Evolutionary conservation across 1,140 invertebrate genomes (phyloP).

Genomic region (Asobara japonica): DNA sequence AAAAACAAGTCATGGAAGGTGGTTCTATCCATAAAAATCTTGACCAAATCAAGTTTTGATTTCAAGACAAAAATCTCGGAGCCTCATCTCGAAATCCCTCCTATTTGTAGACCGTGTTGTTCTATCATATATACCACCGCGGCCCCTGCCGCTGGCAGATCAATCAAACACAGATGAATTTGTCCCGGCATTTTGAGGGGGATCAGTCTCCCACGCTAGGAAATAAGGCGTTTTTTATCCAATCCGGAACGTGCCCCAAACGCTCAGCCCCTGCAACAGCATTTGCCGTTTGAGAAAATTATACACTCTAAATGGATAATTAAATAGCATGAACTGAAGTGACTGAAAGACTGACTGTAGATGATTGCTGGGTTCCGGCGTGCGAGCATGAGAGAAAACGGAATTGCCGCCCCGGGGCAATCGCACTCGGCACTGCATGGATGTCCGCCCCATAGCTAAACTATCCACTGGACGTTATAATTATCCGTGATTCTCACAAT

Average conservation of each 20-base stretch:
- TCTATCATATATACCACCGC: no score
- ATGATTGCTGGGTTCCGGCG: slow-evolving; percentile 66
- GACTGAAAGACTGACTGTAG: slow-evolving; percentile 67
- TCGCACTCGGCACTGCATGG: slow-evolving; percentile 44
- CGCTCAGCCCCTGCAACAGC: background rate
- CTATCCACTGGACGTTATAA: slow-evolving; percentile 62
- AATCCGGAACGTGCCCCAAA: slow-evolving; percentile 18
- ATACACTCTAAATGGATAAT: slow-evolving; percentile 69
- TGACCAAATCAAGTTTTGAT: no score
- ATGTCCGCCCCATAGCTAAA: slow-evolving; percentile 58
- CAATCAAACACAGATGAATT: background rate
- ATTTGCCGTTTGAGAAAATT: slow-evolving; percentile 59
- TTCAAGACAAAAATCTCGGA: no score
- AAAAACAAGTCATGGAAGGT: no score
- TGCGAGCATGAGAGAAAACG: slow-evolving; percentile 61
- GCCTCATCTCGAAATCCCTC: no score
- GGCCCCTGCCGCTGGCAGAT: no score
- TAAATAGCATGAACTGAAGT: slow-evolving; percentile 67
- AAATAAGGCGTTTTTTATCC: background rate
- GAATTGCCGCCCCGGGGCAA: slow-evolving; percentile 63
- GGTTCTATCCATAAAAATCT: no score
- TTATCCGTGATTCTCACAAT: slow-evolving; percentile 63
- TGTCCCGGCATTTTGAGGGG: background rate
- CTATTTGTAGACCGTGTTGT: no score
- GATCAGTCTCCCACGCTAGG: background rate